These are phyloP conservation scores for Gila orcuttii DNA, from an alignment of 2,113 vertebrate species.

Conservation along the genomic window DNA sequence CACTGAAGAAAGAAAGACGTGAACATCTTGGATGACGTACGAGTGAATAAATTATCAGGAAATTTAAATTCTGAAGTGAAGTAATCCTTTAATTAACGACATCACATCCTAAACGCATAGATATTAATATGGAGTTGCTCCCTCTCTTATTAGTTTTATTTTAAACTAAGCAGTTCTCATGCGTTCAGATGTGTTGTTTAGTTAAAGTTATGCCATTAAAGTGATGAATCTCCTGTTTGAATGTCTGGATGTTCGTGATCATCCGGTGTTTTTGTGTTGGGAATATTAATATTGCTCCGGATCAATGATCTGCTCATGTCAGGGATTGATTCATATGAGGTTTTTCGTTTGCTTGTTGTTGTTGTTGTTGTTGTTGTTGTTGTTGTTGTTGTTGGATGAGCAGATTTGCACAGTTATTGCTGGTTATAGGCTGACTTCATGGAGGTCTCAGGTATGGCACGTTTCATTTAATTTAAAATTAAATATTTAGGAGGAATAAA, in stretches of 20 bases:
- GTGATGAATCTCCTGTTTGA: background rate
- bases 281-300: slow-evolving; percentile 30
- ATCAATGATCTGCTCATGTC: slow-evolving; percentile 20
- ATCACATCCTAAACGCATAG: too few species aligned
- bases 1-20: too few species aligned
- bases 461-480: too few species aligned
- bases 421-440: background rate
- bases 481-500: too few species aligned
- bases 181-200: background rate
- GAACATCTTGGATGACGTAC: too few species aligned
- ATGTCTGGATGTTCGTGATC: background rate
- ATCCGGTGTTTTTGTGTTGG: background rate
- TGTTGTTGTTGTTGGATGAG: background rate
- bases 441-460: background rate
- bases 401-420: background rate
- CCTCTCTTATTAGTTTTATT: background rate
- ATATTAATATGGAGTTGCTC: too few species aligned
- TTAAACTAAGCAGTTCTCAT: background rate
- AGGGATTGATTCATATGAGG: background rate
- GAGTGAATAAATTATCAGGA: too few species aligned
- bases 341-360: background rate
- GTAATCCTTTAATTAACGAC: too few species aligned
- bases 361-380: background rate
- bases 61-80: too few species aligned
- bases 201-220: background rate